These are phyloP conservation scores for Podilymbus podiceps DNA, from an alignment of 2,113 vertebrate genomes.

Conservation along the genomic window DNA sequence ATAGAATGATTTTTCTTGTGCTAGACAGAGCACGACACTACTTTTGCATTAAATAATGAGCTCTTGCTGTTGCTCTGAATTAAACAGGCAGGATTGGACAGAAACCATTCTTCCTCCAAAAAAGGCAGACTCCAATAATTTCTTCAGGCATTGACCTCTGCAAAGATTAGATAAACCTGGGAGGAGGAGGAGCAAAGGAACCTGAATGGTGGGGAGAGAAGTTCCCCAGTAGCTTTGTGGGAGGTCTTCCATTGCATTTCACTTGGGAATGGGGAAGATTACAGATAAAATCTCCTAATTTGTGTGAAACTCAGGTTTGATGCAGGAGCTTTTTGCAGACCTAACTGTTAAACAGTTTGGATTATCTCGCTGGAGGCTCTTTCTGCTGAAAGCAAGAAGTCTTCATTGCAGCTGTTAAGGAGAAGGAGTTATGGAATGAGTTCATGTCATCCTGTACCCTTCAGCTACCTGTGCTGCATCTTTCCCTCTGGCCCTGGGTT, in stretches of 20 bases:
- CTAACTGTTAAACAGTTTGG: not conserved
- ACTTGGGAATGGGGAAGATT: not conserved
- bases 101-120: not conserved
- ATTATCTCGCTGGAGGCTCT: not conserved
- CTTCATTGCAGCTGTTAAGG: not conserved
- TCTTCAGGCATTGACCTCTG: not conserved
- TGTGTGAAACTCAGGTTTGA: not conserved
- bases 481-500: not conserved
- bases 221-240: not conserved
- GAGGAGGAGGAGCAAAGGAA: not conserved
- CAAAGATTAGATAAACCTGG: not conserved
- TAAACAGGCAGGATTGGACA: not conserved
- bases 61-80: not conserved
- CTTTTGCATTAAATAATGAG: not conserved
- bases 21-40: not conserved
- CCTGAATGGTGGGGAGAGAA: not conserved
- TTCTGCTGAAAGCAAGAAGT: not conserved
- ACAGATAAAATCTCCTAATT: not conserved
- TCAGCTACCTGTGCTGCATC: rapidly evolving
- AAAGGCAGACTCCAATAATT: not conserved
- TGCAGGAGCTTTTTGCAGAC: not conserved
- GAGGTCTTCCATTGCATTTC: not conserved
- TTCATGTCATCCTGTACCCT: not conserved
- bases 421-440: not conserved
- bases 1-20: not conserved